Evolutionary conservation across 2,797 vertebrate species (phyloP), one percentile per base, ranked within the genome.

Genomic region (Helicolenus hilgendorfi): DNA sequence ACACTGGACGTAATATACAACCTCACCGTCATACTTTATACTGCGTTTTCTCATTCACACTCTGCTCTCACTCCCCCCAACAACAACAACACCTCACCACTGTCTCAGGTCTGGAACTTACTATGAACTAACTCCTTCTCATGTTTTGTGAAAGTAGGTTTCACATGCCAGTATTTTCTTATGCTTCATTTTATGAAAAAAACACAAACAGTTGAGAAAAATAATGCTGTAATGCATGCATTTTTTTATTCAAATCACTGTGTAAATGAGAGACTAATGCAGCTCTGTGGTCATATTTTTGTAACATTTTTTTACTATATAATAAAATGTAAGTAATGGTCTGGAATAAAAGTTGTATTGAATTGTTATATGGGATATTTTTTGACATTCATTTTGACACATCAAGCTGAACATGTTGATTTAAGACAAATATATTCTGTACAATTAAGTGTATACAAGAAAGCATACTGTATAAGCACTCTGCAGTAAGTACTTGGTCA

Each of bases 61-160:
- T 33, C 26, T 35, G 59, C 11, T 69, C 76, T 29, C 55, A 74
- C 11, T 60, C 7, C 75, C 27, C 20, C 33, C 53, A 26, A 55
- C 41, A 64, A 55, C 41, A 64, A 13, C 79, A 59, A 11, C 63
- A 56, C n/a, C 38, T 71, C 56, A 27, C n/a, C 41, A 14, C 11
- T 8, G 5, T 8, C 24, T 5, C 56, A 26, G 20, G 36, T 56
- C 41, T 56, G 22, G 22, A 72, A 13, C 20, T 4, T 14, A 11
- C 4, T 15, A 45, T 29, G 7, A 13, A 15, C 20, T 13, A 4
- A 7, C 27, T 63, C 29, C 33, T 36, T 72, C 63, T 22, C 20
- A 24, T 11, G 35, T 72, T 24, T 6, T 35, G 45, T 33, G 11
- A 14, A 27, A 31, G 20, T 11, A 22, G 29, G 29, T 55, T 22